These are phyloP conservation scores for Drosophila bipectinata DNA, from an alignment of 1,140 invertebrate genomes.

Conservation along the genomic window DNA sequence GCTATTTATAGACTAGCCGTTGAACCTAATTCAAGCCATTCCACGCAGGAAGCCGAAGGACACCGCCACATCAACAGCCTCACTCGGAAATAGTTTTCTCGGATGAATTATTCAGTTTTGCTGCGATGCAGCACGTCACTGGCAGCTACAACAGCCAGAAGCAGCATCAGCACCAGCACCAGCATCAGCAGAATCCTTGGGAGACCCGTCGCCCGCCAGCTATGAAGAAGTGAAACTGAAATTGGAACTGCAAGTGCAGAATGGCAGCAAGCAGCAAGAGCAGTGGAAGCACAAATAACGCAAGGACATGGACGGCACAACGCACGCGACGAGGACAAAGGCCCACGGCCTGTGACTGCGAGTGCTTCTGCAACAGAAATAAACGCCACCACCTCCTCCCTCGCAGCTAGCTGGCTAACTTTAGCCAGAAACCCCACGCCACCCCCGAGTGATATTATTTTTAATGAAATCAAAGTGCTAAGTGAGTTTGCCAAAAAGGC, in stretches of 20 bases:
- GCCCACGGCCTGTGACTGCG: constrained; percentile 48
- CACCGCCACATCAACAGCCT: constrained; percentile 33
- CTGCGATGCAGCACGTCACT: constrained; percentile 41
- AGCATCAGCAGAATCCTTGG: constrained; percentile 48
- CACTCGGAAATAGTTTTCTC: constrained; percentile 4
- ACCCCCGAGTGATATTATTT: constrained; percentile 58
- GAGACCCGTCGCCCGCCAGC: constrained; percentile 22
- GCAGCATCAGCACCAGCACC: constrained; percentile 23
- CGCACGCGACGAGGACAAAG: constrained; percentile 63
- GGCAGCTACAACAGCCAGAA: constrained; percentile 14
- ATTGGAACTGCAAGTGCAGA: constrained; percentile 54
- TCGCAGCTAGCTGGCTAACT: constrained; percentile 54
- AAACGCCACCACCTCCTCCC: constrained; percentile 41
- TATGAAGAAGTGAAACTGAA: constrained; percentile 50
- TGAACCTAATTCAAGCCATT: constrained; percentile 66
- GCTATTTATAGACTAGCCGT: constrained; percentile 54
- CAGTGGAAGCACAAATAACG: constrained; percentile 67
- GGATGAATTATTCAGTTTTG: constrained; percentile 5
- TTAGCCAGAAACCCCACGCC: constrained; percentile 9
- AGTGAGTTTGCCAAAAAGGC: constrained; percentile 63
- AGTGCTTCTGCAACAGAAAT: constrained; percentile 42
- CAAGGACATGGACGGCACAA: constrained; percentile 75
- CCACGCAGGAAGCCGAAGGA: constrained; percentile 55
- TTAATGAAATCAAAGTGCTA: constrained; percentile 75
- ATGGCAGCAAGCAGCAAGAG: constrained; percentile 43